A percentile compares a stretch with the other conserved stretches of the same genome.
phyloP scores from a whole-genome alignment of 2,113 vertebrate genomes.

The Oxyura jamaicensis region DNA sequence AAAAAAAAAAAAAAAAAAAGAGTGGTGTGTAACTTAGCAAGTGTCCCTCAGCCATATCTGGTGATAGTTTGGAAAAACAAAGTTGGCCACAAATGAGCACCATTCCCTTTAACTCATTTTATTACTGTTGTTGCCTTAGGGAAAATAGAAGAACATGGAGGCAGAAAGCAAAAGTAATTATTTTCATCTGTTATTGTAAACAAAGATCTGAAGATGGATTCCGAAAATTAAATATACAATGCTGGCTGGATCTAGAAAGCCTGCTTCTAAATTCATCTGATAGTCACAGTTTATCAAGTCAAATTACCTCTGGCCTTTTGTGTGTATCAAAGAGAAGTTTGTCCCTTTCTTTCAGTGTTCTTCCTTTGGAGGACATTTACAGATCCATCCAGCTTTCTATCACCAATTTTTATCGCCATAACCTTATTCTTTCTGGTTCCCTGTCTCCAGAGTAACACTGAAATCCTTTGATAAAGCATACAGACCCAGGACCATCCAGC shows the following conservation, averaged over 20 bases:
- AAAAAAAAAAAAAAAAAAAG: neutral
- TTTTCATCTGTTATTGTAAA: slow-evolving; percentile 64
- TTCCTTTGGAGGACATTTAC: neutral
- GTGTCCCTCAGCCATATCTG: neutral
- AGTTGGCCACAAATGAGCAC: neutral
- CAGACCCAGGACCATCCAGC: neutral
- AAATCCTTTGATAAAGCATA: neutral
- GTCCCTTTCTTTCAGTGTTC: neutral
- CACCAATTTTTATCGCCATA: accelerated
- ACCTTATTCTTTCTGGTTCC: neutral
- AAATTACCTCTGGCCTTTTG: neutral
- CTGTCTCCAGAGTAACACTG: neutral
- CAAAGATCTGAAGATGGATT: slow-evolving; percentile 39
- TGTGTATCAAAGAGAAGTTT: neutral
- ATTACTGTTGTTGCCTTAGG: neutral
- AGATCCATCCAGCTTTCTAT: neutral
- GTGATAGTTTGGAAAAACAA: neutral
- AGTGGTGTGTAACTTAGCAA: neutral
- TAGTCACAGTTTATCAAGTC: neutral
- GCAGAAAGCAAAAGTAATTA: slow-evolving; percentile 45
- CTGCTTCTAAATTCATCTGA: slow-evolving; percentile 13
- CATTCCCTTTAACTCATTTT: slow-evolving; percentile 14
- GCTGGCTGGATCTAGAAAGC: slow-evolving; percentile 31
- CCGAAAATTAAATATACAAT: slow-evolving; percentile 51
- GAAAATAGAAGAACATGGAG: slow-evolving; percentile 8